Percentiles rank a stretch among this genome's conserved stretches.
Evolutionary conservation across 2,113 vertebrate species (phyloP).

Genomic region (Neogobius melanostomus): DNA sequence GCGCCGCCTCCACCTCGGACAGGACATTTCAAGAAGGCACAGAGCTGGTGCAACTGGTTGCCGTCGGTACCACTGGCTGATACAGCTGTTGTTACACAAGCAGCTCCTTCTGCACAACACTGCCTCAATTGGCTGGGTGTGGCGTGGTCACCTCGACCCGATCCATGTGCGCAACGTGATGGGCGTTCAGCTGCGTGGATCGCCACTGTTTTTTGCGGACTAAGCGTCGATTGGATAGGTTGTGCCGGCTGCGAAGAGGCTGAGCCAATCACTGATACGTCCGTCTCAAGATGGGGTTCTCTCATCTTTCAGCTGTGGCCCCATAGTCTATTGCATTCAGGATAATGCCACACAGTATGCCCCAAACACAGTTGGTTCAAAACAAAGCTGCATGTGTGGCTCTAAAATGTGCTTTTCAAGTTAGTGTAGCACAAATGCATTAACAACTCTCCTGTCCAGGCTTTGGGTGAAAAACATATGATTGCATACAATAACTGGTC

Average conservation of each 20-base stretch:
- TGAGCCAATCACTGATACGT: constrained; percentile 56
- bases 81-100: constrained; percentile 70
- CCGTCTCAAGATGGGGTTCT: constrained; percentile 39
- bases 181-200: constrained; percentile 33
- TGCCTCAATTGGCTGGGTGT: constrained; percentile 58
- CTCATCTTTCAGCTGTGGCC: constrained; percentile 18
- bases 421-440: no score
- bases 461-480: no score
- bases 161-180: constrained; percentile 72
- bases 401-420: no score
- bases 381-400: no score
- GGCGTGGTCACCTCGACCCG: constrained; percentile 58
- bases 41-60: constrained; percentile 47
- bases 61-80: constrained; percentile 41
- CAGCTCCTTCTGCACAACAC: constrained; percentile 30
- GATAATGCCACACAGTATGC: background rate
- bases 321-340: background rate
- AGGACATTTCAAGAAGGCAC: constrained; percentile 45
- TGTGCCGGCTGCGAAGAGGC: background rate
- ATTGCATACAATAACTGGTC: no score
- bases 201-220: constrained; percentile 51
- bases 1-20: constrained; percentile 59
- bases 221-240: constrained; percentile 47
- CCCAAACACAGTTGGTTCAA: no score
- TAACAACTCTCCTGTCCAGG: no score